These are phyloP conservation scores for Phocides pigmalion DNA, from an alignment of 1,140 invertebrate genomes.

Conservation along the genomic window DNA sequence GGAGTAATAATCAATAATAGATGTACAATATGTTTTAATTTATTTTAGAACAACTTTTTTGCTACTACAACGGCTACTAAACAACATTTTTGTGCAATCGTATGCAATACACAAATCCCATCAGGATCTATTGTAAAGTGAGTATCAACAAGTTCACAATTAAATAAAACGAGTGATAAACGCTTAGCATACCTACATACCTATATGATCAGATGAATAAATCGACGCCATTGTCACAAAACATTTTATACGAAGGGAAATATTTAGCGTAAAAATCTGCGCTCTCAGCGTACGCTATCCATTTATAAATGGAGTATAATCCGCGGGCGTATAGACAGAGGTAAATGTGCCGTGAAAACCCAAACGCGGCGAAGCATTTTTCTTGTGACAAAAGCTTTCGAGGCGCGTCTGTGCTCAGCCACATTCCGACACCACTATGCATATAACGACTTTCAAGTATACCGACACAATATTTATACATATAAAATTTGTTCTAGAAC, in stretches of 20 bases:
- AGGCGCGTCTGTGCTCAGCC: conserved; percentile 53
- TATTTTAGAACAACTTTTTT: no score
- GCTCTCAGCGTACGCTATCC: conserved; percentile 57
- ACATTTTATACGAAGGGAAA: conserved; percentile 30
- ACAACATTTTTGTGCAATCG: no score
- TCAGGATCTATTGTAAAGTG: no score
- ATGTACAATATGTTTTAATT: no score
- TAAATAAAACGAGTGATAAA: conserved; percentile 1
- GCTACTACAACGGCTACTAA: no score
- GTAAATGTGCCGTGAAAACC: conserved; percentile 76
- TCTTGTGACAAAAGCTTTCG: conserved; percentile 71
- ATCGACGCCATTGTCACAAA: conserved; percentile 14
- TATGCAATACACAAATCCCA: no score
- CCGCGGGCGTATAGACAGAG: conserved; percentile 57
- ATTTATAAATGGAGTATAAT: conserved; percentile 76
- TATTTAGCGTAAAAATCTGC: conserved; percentile 62
- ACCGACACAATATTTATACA: no score
- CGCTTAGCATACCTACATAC: background rate
- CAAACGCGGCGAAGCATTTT: conserved; percentile 67
- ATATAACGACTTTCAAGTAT: background rate
- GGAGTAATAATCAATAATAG: no score
- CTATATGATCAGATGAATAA: conserved; percentile 11
- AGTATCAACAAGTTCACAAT: background rate
- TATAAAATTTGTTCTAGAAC: no score
- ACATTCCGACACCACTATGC: conserved; percentile 34